These are phyloP conservation scores for Urechis unicinctus DNA, from an alignment of 2,888 invertebrate genomes.

Conservation along the genomic window DNA sequence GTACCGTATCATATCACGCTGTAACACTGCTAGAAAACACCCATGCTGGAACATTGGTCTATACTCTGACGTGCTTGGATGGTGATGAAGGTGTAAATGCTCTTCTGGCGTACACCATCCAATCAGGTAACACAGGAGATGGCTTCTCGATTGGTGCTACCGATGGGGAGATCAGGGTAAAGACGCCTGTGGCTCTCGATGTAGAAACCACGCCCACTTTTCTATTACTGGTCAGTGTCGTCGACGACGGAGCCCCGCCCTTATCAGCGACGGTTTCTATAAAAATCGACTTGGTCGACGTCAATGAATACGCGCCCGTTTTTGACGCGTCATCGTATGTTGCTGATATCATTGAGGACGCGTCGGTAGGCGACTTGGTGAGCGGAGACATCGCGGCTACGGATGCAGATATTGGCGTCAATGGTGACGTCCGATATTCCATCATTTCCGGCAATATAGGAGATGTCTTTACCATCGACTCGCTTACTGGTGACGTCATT, in stretches of 20 bases:
- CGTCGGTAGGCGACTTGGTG: slow-evolving; percentile 6
- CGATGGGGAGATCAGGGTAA: slow-evolving; percentile 24
- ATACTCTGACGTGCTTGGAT: slow-evolving; percentile 6
- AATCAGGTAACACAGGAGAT: slow-evolving; percentile 1
- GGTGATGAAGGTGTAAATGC: slow-evolving; percentile 3
- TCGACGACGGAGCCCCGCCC: slow-evolving; percentile 2
- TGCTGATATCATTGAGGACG: slow-evolving; percentile 14
- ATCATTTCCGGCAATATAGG: slow-evolving; percentile 23
- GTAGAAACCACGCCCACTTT: slow-evolving; percentile 13
- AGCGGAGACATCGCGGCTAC: slow-evolving; percentile 7
- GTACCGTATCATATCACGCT: neutral
- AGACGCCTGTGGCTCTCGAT: slow-evolving; percentile 22
- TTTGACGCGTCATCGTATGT: slow-evolving; percentile 13
- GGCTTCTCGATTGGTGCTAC: slow-evolving; percentile 11
- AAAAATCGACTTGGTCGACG: slow-evolving; percentile 6
- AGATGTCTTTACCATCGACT: slow-evolving; percentile 20
- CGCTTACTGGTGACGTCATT: slow-evolving; percentile 19
- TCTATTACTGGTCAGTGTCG: neutral
- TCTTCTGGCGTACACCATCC: neutral
- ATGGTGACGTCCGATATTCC: slow-evolving; percentile 25
- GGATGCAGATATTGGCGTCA: slow-evolving; percentile 29
- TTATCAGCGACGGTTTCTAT: neutral
- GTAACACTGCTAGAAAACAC: slow-evolving; percentile 2
- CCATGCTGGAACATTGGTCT: neutral
- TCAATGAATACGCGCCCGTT: slow-evolving; percentile 16